A percentile compares a stretch with the other conserved stretches of the same genome.
phyloP scores from a whole-genome alignment of 2,888 invertebrate genomes.

The Camponotus fellah region DNA sequence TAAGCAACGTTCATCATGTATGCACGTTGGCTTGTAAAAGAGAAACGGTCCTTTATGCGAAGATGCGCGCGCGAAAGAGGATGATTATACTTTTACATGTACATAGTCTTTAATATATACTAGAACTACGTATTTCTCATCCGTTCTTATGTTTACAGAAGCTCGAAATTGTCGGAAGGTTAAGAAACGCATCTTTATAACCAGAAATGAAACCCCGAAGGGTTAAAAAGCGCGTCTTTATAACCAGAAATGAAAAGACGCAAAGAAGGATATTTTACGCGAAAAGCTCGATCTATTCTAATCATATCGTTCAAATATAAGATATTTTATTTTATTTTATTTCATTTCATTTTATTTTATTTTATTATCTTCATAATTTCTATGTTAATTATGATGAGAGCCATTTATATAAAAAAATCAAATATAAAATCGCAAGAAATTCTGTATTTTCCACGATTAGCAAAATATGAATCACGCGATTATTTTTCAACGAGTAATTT shows the following conservation, averaged over 20 bases:
- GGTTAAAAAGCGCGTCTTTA: neutral
- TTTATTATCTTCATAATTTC: neutral
- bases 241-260: neutral
- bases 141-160: slow-evolving; percentile 48
- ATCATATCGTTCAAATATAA: neutral
- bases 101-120: slow-evolving; percentile 13
- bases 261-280: neutral
- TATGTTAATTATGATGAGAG: neutral
- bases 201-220: neutral
- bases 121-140: slow-evolving; percentile 1
- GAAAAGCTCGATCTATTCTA: neutral
- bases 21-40: slow-evolving; percentile 54
- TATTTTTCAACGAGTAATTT: neutral
- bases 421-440: neutral
- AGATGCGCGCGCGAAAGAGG: neutral
- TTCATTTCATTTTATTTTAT: no score
- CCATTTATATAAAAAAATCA: neutral
- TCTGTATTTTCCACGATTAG: neutral
- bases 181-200: slow-evolving; percentile 1
- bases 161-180: slow-evolving; percentile 4
- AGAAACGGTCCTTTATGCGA: slow-evolving; percentile 22
- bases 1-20: slow-evolving; percentile 57
- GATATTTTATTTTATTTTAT: neutral
- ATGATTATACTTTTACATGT: neutral
- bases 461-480: neutral